Base-by-base conservation (phyloP, 2,888 invertebrate species). In the Oscheius onirici region DNA sequence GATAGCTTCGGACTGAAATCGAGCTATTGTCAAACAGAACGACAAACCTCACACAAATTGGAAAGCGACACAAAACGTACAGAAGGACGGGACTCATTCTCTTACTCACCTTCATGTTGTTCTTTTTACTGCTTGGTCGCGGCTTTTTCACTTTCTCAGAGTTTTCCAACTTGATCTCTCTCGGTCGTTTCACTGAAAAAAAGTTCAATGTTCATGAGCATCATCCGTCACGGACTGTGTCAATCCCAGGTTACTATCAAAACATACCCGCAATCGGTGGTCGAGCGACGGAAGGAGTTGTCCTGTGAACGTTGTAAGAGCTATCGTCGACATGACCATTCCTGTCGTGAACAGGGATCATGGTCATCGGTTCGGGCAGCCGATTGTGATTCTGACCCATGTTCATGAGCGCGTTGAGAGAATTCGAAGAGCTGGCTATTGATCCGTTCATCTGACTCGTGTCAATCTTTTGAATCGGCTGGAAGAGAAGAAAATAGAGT, bases 321-420 rank as follows among this genome's bases (percentile, higher is more conserved):
- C 46, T 46, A 24, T 63, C 46, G 2, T 66, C 66, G 34, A 40
- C 34, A 22, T 66, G 66, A 10, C 66, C 66, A 28, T 66, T 66
- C 63, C 49, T 63, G n/a, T 63, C 63, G 28, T 28, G 54, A 13
- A 41, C 41, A 5, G 41, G 44, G 15, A 57, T 24, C 24, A 28
- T 34, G 13, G 24, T 5, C 57, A 57, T 44, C 3, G 17, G 20
- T 17, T 46, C 57, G 28, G 43, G 26, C 71, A 74, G 57, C 57
- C 74, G 74, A 44, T 74, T 74, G 46, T 74, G 74, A 40, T 74
- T 74, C 20, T 71, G 69, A 17, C 69, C 70, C 54, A 70, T 58
- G 24, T 26, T 57, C 44, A 71, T 52, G 15, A 71, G 51, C 6
- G 71, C 71, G 28, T 71, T 71, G 17, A 71, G 41, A 22, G 34